Conservation (phyloP, 2,113 vertebrate genomes). For the Sardina pilchardus region DNA sequence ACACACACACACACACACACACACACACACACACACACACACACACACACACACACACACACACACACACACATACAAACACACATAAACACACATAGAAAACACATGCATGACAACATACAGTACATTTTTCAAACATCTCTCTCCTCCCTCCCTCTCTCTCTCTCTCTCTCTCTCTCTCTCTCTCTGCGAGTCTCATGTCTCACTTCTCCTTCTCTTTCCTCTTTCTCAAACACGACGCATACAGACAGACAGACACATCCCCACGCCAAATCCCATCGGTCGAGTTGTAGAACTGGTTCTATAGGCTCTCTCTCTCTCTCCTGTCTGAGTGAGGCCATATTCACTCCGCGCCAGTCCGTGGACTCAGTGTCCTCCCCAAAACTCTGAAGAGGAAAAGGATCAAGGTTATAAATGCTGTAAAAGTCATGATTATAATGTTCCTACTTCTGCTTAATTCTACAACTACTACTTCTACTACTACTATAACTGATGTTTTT, state of each 20-base stretch:
- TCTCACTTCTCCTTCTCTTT: not conserved
- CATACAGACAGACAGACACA: constrained; percentile 44
- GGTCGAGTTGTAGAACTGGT: constrained; percentile 49
- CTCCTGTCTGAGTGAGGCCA: not conserved
- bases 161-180: not conserved
- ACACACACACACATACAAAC: not conserved
- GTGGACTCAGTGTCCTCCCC: constrained; percentile 55
- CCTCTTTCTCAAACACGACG: constrained; percentile 23
- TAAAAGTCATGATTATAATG: constrained; percentile 73
- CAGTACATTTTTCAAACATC: not conserved
- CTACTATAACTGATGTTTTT: constrained; percentile 60
- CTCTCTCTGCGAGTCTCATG: not conserved
- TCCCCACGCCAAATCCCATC: constrained; percentile 20
- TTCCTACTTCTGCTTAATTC: constrained; percentile 78
- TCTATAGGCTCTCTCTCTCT: constrained; percentile 40
- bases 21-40: not conserved
- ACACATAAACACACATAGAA: constrained; percentile 6
- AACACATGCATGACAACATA: constrained; percentile 36
- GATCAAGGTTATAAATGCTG: constrained; percentile 43
- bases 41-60: not conserved
- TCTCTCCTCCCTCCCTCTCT: not conserved
- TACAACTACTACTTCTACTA: constrained; percentile 75
- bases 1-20: too few relatives aligned
- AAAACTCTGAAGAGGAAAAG: constrained; percentile 49
- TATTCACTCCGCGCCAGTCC: constrained; percentile 48